Conservation (phyloP, 2,797 vertebrate species). For the Xiphophorus birchmanni region DNA sequence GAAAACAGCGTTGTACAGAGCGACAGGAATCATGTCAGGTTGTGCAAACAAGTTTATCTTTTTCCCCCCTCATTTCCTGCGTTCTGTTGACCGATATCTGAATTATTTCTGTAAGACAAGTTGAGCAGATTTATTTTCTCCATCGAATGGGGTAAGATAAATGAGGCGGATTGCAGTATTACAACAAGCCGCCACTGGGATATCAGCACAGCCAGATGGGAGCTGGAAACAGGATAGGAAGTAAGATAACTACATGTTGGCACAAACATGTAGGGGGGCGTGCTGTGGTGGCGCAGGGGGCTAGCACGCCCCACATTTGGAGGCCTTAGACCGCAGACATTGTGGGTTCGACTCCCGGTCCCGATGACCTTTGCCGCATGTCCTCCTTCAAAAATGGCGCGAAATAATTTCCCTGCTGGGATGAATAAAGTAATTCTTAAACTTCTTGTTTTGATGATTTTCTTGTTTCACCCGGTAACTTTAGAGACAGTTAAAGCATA, state of each 20-base stretch:
- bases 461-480: conserved; percentile 41
- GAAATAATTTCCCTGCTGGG: too few species aligned
- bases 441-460: conserved; percentile 39
- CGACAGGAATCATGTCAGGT: conserved; percentile 27
- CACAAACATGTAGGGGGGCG: background rate
- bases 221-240: conserved; percentile 53
- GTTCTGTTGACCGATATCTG: conserved; percentile 36
- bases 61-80: conserved; percentile 37
- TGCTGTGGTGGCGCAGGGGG: too few species aligned
- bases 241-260: conserved; percentile 34
- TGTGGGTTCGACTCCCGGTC: too few species aligned
- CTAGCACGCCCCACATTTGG: too few species aligned
- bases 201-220: conserved; percentile 75
- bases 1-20: conserved; percentile 45
- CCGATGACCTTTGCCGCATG: too few species aligned
- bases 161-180: conserved; percentile 37
- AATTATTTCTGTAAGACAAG: conserved; percentile 52
- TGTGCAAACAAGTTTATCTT: conserved; percentile 59
- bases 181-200: conserved; percentile 18
- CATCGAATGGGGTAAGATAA: conserved; percentile 54
- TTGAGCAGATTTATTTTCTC: conserved; percentile 50
- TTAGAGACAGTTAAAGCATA: conserved; percentile 43
- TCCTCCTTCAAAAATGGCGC: too few species aligned
- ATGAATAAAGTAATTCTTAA: too few species aligned
- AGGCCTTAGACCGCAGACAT: too few species aligned